phyloP scores from a whole-genome alignment of 2,113 vertebrate genomes.

The Haemorhous mexicanus region DNA sequence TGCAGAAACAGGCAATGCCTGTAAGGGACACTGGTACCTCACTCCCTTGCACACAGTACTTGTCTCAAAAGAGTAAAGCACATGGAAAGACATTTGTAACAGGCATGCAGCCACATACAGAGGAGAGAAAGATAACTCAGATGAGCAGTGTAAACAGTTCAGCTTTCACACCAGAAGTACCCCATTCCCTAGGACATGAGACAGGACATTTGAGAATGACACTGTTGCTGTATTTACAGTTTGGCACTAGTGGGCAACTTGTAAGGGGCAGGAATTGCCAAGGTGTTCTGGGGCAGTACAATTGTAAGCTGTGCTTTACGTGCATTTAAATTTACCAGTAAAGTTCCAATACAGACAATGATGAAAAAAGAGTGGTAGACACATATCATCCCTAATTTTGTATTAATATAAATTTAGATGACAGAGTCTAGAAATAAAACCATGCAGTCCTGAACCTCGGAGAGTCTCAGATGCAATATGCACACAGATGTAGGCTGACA shows the following conservation, averaged over 20 bases:
- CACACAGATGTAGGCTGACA: background rate
- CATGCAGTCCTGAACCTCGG: background rate
- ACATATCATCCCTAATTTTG: background rate
- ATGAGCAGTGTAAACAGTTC: background rate
- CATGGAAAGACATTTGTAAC: background rate
- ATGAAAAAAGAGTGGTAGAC: background rate
- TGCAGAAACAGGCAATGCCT: background rate
- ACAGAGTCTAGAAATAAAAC: background rate
- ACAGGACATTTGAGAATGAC: fast-evolving
- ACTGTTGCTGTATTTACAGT: background rate
- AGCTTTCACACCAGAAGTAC: background rate
- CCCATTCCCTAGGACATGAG: background rate
- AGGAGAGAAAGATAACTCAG: background rate
- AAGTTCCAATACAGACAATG: background rate
- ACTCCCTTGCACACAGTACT: background rate
- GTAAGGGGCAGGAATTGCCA: background rate
- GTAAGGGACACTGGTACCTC: background rate
- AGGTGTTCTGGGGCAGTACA: background rate
- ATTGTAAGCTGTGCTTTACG: background rate
- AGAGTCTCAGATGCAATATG: background rate
- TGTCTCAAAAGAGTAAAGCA: background rate
- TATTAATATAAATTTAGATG: background rate
- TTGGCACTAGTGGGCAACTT: background rate
- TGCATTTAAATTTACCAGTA: background rate
- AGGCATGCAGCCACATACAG: background rate